Evolutionary conservation across 2,797 vertebrate species (phyloP), one percentile per base, ranked within the genome.

Genomic region (Sebastes aleutianus): DNA sequence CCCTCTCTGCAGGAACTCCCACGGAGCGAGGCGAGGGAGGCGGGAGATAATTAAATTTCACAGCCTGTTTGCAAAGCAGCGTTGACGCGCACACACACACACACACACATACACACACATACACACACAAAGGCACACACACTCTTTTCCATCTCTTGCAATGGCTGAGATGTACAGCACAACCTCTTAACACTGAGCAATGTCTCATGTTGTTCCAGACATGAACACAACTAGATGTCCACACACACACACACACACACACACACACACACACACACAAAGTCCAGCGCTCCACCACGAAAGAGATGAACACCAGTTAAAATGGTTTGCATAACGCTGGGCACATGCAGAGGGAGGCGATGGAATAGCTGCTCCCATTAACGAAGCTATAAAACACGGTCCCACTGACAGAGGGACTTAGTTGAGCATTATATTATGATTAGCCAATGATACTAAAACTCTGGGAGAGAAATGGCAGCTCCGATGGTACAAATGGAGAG

Each of bases 41-140:
- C 90, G 89, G 94, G 93, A 95, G 94, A 96, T 95, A 96, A 96
- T 96, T 96, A 95, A 95, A 96, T 96, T 96, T 96, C 95, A 96
- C 95, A 96, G 95, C 93, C 94, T 95, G 95, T 95, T 95, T 95
- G 93, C 88, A 92, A 90, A 94, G 86, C 85, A 87, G 75, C 58
- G 31, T 87, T 87, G 82, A 88, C 81, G 85, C 82, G 86, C 87
- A 79, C 70, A 72, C 74, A 64, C 76, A 57, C 69, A 70, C 73
- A 74, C 31, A 74, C 69, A 61, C 78, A 63, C 74, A 76, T 70
- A 68, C 70, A 70, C 76, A 70, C 65, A 71, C 78, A 32, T 3
- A 54, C 81, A 75, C 58, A 76, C 53, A 68, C 65, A 80, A 59
- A 64, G 58, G 77, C 73, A 80, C 70, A 43, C 61, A 32, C 36